A percentile compares a stretch with the other conserved stretches of the same genome.
Conservation (phyloP, 2,888 invertebrate genomes). For the Tromatobia lineatoria region DNA sequence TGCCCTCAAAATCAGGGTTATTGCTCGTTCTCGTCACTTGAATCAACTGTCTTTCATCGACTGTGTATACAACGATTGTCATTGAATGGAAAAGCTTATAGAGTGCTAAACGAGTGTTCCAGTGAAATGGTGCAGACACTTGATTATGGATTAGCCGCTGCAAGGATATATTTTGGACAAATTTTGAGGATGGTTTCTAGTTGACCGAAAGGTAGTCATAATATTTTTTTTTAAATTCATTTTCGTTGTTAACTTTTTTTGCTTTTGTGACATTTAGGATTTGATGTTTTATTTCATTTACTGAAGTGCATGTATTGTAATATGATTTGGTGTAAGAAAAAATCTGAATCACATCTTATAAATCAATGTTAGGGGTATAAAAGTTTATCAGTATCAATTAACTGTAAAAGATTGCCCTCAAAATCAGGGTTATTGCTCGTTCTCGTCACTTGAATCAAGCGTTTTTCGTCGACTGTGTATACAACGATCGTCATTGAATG, state of each 20-base stretch:
- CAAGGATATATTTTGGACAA: no score
- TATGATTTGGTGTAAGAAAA: no score
- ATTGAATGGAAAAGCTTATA: conserved; percentile 14
- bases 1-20: no score
- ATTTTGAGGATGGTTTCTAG: no score
- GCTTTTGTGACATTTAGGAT: no score
- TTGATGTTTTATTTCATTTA: no score
- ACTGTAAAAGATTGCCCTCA: no score
- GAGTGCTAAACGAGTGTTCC: conserved; percentile 8
- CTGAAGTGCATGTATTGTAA: no score
- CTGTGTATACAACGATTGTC: conserved; percentile 12
- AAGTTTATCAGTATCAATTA: not conserved
- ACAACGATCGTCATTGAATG: conserved; percentile 16
- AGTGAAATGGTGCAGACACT: not conserved
- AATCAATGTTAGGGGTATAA: not conserved
- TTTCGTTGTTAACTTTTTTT: no score
- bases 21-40: conserved; percentile 14
- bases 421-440: conserved; percentile 17
- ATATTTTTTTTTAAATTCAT: no score
- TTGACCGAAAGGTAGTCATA: no score
- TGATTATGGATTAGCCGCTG: not conserved
- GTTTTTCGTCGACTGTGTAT: conserved; percentile 8
- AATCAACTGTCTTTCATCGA: not conserved
- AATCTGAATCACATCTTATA: not conserved
- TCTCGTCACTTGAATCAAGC: not conserved